These are phyloP conservation scores for Corvus hawaiiensis DNA, from an alignment of 2,113 vertebrate genomes.

Conservation along the genomic window DNA sequence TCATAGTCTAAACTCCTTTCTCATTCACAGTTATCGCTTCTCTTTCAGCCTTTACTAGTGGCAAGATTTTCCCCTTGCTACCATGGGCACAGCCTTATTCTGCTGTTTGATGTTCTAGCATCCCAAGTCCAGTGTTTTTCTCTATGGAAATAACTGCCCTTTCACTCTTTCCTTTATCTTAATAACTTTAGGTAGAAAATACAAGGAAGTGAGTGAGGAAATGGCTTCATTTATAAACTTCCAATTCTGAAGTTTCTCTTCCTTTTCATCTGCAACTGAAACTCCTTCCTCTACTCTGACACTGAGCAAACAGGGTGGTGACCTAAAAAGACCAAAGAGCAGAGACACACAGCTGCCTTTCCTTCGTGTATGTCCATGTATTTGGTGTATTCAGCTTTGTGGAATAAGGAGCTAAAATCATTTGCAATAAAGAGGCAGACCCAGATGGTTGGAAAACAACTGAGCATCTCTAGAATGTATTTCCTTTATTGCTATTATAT, in stretches of 20 bases:
- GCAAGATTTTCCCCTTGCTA: neutral
- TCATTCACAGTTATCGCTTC: neutral
- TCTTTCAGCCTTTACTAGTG: neutral
- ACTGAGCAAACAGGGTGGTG: neutral
- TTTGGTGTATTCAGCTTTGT: neutral
- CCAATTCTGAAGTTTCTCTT: neutral
- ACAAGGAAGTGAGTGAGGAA: neutral
- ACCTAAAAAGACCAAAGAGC: neutral
- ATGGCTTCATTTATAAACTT: neutral
- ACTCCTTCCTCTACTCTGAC: neutral
- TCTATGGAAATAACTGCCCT: neutral
- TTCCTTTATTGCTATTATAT: neutral
- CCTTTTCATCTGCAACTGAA: neutral
- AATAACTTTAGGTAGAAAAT: neutral
- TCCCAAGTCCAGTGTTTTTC: neutral
- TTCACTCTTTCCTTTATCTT: neutral
- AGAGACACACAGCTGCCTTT: neutral
- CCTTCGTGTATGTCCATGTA: neutral
- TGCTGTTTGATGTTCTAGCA: neutral
- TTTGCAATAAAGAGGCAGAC: neutral
- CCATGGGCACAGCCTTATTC: neutral
- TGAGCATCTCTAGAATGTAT: neutral
- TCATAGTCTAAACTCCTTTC: neutral
- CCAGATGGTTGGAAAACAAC: neutral
- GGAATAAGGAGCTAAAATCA: neutral